Evolutionary conservation across 2,888 invertebrate genomes (phyloP), one percentile per base, ranked within the genome.

Genomic region (Heliconius hortense): DNA sequence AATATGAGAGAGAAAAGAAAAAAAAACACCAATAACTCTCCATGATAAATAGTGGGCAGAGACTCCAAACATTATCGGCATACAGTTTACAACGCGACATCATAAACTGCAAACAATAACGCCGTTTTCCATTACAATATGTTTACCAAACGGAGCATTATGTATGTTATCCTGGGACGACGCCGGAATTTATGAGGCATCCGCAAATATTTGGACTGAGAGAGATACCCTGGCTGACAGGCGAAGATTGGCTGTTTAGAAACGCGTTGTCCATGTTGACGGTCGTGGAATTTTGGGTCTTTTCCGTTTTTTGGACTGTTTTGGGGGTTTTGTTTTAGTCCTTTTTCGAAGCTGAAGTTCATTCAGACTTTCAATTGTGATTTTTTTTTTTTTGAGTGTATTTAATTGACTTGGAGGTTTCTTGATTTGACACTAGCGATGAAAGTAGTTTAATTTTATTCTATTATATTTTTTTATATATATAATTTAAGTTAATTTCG

Each of bases 41-140:
- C 15, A 69, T 31, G n/a, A 69, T 64, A 64, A 64, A 64, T 39
- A 21, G 43, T 79, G 85, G 88, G 90, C 86, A 56, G 69, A 69
- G 69, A 69, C 56, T n/a, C 53, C 56, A 69, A 56, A 69, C 56
- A 69, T 56, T 69, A 69, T 69, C 69, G 69, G 69, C n/a, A 68
- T 70, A 91, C 93, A 90, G 87, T 89, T 90, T 90, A 90, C 91
- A 90, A 83, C 88, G 85, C 88, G 84, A 93, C 93, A 91, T 92
- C 92, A 91, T 92, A 92, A 94, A 92, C 89, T 89, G 92, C 90
- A 94, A 94, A 94, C 94, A 94, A 92, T 91, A 92, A 89, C 88
- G 88, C 89, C 92, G 91, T 92, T 94, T 94, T 93, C 94, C 93
- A 94, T 94, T 94, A 94, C 93, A 94, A 94, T 94, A 93, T 94